Evolutionary conservation across 1,140 invertebrate genomes (phyloP), one percentile per base, ranked within the genome.

Genomic region (Megalopta genalis): DNA sequence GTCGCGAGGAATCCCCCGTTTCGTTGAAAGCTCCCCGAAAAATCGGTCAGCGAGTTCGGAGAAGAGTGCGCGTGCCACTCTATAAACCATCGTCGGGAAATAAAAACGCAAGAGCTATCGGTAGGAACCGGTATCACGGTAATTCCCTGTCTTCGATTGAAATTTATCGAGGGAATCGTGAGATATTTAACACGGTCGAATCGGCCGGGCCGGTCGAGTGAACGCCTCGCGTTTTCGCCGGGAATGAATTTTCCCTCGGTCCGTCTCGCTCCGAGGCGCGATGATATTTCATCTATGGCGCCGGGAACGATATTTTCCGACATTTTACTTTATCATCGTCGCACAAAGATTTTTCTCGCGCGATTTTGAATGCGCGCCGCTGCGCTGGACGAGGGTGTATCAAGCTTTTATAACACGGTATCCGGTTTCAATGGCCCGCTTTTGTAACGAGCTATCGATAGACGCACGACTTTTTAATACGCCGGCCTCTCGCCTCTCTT

Each of bases 391-490:
- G 71, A 75, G 70, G 73, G 68, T 75, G 73, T 76, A 71, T 72
- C 77, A 54, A 68, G 72, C 80, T 85, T 86, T 85, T 85, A 73
- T 85, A 74, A 59, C 67, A 52, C 27, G 74, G 59, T 76, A 86
- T 86, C 84, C 73, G 68, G 57, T 77, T 80, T 77, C 74, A 71
- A 65, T 73, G 39, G 69, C 63, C 46, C 75, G 83, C 83, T 85
- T 81, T 86, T 86, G 84, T 85, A 85, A 85, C 81, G 64, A 85
- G 70, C 71, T 60, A 85, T 85, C 84, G 76, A 85, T 80, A 86
- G 84, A 60, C 68, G 64, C 64, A 67, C 78, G 84, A 85, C 83
- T 86, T 86, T 82, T 77, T 81, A 82, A 80, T 86, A 72, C 76
- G 23, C 59, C 80, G 65, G 25, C 32, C 12, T 49, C 49, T 52